Evolutionary conservation across 1,140 invertebrate genomes (phyloP).

Genomic region (Bombus sylvicola): DNA sequence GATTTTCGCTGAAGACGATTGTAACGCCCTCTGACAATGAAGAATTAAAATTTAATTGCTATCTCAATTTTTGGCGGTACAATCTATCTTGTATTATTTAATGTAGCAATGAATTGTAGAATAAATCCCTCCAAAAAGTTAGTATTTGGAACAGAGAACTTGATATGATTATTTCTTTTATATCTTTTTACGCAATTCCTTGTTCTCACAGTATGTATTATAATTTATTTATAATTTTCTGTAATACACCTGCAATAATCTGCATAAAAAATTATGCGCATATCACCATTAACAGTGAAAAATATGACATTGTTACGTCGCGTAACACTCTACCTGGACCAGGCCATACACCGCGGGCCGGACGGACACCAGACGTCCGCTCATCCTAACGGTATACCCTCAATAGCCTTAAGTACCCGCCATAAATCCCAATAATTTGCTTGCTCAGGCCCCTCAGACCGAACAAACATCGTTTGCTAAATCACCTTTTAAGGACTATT

Average conservation of each 20-base stretch:
- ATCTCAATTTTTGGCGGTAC: neutral
- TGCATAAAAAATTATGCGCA: conserved; percentile 19
- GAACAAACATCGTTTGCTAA: too few species aligned
- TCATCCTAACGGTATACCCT: too few species aligned
- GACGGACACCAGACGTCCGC: too few species aligned
- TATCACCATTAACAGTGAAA: neutral
- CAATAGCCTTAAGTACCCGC: too few species aligned
- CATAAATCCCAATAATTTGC: too few species aligned
- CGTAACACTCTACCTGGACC: too few species aligned
- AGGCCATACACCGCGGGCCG: too few species aligned
- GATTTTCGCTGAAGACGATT: neutral
- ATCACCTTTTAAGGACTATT: too few species aligned
- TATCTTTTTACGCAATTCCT: neutral
- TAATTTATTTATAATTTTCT: neutral
- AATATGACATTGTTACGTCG: conserved; percentile 9
- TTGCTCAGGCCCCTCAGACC: too few species aligned
- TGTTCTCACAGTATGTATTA: conserved; percentile 2
- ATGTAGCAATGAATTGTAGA: conserved; percentile 1
- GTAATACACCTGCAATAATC: neutral
- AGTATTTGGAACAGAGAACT: neutral
- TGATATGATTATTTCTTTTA: neutral
- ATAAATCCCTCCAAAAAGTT: neutral
- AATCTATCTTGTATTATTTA: conserved; percentile 2
- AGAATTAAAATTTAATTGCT: neutral
- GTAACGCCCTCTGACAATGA: neutral